These are phyloP conservation scores for Heliconius sara DNA, from an alignment of 2,888 invertebrate genomes.

Conservation along the genomic window DNA sequence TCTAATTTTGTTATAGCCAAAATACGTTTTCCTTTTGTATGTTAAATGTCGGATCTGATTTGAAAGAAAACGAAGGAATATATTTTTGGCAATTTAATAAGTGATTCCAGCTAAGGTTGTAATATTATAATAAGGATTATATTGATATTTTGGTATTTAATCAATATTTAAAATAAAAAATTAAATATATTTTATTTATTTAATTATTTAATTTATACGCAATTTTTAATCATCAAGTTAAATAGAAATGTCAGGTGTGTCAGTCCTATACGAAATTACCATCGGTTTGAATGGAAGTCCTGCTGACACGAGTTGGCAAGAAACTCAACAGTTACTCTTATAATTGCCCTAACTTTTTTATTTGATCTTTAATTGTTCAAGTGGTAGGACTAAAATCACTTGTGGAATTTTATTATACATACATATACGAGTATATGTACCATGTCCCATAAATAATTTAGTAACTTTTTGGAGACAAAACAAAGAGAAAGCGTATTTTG, in stretches of 20 bases:
- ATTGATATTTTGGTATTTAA: background rate
- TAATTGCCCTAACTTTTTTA: too few species aligned
- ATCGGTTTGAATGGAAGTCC: background rate
- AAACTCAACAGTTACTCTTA: too few species aligned
- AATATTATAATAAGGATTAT: background rate
- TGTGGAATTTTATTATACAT: too few species aligned
- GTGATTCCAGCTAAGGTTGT: background rate
- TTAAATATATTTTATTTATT: too few species aligned
- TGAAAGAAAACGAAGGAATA: background rate
- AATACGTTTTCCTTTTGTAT: slow-evolving; percentile 8
- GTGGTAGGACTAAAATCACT: too few species aligned
- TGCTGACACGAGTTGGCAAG: background rate
- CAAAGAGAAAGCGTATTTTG: too few species aligned
- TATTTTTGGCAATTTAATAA: slow-evolving; percentile 13
- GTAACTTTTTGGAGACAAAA: too few species aligned
- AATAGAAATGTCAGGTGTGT: too few species aligned
- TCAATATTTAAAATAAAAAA: background rate
- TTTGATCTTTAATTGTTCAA: too few species aligned
- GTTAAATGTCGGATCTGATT: slow-evolving; percentile 1
- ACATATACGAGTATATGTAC: too few species aligned
- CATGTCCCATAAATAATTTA: too few species aligned
- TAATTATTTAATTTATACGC: background rate
- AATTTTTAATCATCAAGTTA: background rate
- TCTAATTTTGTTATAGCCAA: background rate
- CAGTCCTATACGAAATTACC: too few species aligned